These are phyloP conservation scores for Drosophila jambulina DNA, from an alignment of 1,140 invertebrate species.

Conservation along the genomic window DNA sequence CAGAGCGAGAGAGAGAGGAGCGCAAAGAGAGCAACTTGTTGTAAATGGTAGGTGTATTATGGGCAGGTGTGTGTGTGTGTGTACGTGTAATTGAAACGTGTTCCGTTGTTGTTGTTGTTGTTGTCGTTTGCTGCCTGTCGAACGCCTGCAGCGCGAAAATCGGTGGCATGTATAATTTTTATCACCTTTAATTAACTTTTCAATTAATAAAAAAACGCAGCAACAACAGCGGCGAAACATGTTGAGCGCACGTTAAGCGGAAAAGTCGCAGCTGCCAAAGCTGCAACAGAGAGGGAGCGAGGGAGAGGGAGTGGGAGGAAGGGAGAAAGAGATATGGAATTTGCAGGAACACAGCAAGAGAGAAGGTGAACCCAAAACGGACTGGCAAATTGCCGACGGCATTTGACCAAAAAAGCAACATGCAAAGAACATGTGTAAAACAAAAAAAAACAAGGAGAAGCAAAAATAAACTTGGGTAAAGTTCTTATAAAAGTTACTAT, in stretches of 20 bases:
- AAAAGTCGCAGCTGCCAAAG: slow-evolving; percentile 61
- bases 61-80: slow-evolving; percentile 42
- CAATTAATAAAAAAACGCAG: slow-evolving; percentile 82
- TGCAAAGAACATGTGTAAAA: slow-evolving; percentile 10
- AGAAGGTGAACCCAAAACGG: slow-evolving; percentile 13
- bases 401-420: slow-evolving; percentile 28
- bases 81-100: slow-evolving; percentile 79
- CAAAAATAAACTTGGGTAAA: neutral
- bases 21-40: slow-evolving; percentile 61
- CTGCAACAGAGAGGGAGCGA: slow-evolving; percentile 2
- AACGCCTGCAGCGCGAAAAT: slow-evolving; percentile 84
- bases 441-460: slow-evolving; percentile 5
- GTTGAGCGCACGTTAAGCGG: slow-evolving; percentile 56
- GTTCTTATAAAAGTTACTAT: neutral
- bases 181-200: slow-evolving; percentile 85
- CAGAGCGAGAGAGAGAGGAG: slow-evolving; percentile 1
- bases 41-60: slow-evolving; percentile 60
- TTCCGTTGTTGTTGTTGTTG: slow-evolving; percentile 58
- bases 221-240: slow-evolving; percentile 50
- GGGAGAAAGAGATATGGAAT: neutral
- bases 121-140: slow-evolving; percentile 46
- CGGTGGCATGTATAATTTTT: slow-evolving; percentile 85
- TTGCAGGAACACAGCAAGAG: neutral
- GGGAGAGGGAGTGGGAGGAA: neutral
- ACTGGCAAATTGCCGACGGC: slow-evolving; percentile 64